phyloP scores from a whole-genome alignment of 2,113 vertebrate genomes.

The Dasyornis broadbenti region DNA sequence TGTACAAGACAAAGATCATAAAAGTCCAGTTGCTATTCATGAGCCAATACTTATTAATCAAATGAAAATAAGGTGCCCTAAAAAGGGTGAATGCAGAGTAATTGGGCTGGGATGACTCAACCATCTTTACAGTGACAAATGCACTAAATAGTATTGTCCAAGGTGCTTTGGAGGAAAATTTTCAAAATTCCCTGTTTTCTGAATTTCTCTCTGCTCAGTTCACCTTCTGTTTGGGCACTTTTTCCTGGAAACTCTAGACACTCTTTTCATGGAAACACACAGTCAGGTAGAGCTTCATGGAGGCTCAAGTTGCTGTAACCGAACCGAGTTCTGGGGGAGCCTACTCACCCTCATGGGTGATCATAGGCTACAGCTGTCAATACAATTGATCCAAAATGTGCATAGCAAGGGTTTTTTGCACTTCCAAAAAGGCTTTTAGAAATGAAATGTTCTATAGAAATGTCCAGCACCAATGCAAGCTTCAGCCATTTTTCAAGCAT shows the following conservation, averaged over 20 bases:
- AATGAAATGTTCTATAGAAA: background rate
- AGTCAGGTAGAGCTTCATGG: fast-evolving
- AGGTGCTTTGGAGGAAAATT: background rate
- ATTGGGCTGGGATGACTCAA: background rate
- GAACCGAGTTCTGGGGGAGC: background rate
- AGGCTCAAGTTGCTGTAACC: fast-evolving
- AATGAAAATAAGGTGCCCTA: background rate
- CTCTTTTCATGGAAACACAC: background rate
- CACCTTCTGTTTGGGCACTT: background rate
- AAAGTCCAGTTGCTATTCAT: background rate
- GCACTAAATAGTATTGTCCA: background rate
- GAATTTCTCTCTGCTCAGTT: background rate
- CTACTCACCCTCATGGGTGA: fast-evolving
- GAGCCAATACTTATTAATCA: background rate
- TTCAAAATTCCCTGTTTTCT: background rate
- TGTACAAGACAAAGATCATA: background rate
- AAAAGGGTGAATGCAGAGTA: background rate
- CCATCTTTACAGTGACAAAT: background rate
- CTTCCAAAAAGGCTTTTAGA: background rate
- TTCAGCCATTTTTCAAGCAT: background rate
- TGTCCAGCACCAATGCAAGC: background rate
- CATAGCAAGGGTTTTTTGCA: background rate
- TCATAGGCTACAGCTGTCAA: background rate
- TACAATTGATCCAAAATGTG: background rate
- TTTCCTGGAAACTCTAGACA: background rate